Base-by-base conservation (phyloP, 1,140 invertebrate genomes). In the Battus philenor region DNA sequence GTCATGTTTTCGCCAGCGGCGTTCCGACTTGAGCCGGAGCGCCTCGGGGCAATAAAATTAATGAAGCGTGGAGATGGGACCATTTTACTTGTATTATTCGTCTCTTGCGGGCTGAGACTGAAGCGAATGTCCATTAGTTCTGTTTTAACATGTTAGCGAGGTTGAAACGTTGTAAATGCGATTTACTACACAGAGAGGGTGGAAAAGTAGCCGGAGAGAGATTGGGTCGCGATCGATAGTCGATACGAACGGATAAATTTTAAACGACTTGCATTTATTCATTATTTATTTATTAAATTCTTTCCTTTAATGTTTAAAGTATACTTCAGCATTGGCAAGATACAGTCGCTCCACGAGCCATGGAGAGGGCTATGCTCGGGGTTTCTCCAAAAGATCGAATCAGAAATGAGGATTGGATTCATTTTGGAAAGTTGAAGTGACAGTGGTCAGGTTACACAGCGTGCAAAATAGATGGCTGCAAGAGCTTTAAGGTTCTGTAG, bases 41-140 rank as follows among this genome's bases (percentile, higher is more conserved):
- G 76, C 77, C 73, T 82, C 75, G 63, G 77, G 77, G 75, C 81
- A 81, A 85, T 85, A 85, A 85, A 85, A 75, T 81, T 82, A 85
- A 82, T 85, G 81, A 85, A 85, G 81, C 81, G 75, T 82, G 57
- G 81, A 85, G 81, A 85, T 82, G 81, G 81, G 81, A 85, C 77
- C 78, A 85, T 85, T 85, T 85, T 85, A 85, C 78, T 82, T 79
- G 75, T 82, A 85, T 85, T 85, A 85, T 85, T 85, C 81, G 75
- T 85, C 81, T 85, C 81, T 64, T 85, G 81, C 71, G 76, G 78
- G 69, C 77, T 81, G 66, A 74, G 77, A 81, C 81, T 80, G 77
- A 67, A 85, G 71, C 81, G 81, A 85, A 85, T 85, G 81, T 85
- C 81, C 81, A 85, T 85, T 85, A 85, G 81, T 85, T 85, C 81